Conservation (phyloP, 2,113 vertebrate species). For the Gallinago media region DNA sequence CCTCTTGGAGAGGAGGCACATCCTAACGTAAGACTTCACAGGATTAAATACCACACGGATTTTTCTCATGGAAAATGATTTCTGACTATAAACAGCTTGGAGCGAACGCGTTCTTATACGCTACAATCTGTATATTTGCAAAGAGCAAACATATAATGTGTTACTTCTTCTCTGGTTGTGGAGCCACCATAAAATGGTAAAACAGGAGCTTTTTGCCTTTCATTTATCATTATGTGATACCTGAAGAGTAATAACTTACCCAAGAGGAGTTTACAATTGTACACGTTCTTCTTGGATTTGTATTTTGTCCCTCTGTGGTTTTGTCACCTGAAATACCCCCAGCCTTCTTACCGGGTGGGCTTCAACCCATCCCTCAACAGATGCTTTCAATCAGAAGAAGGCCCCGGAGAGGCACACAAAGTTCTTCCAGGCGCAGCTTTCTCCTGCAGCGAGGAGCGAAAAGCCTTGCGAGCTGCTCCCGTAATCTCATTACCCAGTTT, state of each 20-base stretch:
- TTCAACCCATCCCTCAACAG: neutral
- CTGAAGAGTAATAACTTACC: neutral
- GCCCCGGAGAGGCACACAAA: rapidly evolving
- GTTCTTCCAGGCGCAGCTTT: neutral
- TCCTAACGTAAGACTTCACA: neutral
- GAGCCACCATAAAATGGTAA: neutral
- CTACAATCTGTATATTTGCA: neutral
- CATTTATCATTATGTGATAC: neutral
- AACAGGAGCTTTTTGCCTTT: neutral
- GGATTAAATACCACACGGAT: neutral
- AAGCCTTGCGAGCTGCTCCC: neutral
- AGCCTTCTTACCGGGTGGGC: neutral
- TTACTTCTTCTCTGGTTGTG: neutral
- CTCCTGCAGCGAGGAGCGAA: neutral
- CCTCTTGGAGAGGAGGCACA: neutral
- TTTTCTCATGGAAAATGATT: neutral
- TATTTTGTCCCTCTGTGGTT: neutral
- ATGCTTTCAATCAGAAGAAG: neutral
- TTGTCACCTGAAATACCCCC: neutral
- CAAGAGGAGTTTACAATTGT: neutral
- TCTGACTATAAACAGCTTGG: neutral
- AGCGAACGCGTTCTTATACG: neutral
- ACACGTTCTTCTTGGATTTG: rapidly evolving
- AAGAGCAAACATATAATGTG: neutral
- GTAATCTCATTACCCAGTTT: slow-evolving; percentile 11